These are phyloP conservation scores for Laticauda colubrina DNA, from an alignment of 2,113 vertebrate species.

Conservation along the genomic window DNA sequence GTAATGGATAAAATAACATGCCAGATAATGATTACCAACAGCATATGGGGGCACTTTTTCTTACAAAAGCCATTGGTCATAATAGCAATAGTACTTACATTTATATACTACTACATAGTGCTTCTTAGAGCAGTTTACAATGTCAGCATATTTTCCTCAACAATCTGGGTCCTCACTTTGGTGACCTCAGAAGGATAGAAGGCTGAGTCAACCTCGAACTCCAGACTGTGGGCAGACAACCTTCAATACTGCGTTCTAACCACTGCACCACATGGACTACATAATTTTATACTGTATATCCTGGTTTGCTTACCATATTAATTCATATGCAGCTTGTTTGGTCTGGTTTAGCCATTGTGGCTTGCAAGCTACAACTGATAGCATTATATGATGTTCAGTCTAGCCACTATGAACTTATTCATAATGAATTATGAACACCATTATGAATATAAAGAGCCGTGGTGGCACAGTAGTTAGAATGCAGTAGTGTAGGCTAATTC, in stretches of 20 bases:
- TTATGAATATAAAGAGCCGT: no score
- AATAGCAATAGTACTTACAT: background rate
- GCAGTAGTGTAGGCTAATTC: no score
- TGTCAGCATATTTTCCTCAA: background rate
- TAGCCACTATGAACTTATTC: background rate
- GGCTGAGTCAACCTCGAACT: background rate
- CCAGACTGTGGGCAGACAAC: background rate
- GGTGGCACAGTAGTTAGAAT: no score
- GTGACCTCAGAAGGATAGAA: background rate
- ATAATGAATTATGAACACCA: no score
- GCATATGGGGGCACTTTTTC: background rate
- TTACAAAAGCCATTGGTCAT: background rate
- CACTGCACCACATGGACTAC: background rate
- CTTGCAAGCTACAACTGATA: background rate
- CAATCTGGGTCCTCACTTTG: background rate
- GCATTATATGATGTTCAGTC: background rate
- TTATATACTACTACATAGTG: background rate
- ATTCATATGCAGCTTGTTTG: background rate
- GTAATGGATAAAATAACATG: background rate
- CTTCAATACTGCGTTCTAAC: background rate
- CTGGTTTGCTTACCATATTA: background rate
- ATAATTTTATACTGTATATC: background rate
- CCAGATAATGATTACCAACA: background rate
- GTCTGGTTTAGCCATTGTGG: background rate
- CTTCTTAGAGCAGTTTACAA: background rate